Evolutionary conservation across 1,140 invertebrate genomes (phyloP), one percentile per base, ranked within the genome.

Genomic region (Drosophila sulfurigaster): DNA sequence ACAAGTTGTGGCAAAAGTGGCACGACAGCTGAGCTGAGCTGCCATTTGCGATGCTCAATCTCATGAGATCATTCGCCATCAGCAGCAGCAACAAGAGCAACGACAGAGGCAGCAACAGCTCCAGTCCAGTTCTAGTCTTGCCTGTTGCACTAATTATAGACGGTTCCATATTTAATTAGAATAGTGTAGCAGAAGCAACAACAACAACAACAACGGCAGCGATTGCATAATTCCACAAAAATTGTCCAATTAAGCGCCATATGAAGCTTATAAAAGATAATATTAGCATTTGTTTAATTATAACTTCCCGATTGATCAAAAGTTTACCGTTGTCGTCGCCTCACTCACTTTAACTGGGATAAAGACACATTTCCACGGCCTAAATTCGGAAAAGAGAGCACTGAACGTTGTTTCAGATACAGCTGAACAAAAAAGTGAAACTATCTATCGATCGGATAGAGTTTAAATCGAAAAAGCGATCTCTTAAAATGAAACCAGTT

Each of bases 131-230:
- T 30, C 20, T 32, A 41, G 35, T 43, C 59, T 10, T 68, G 66
- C 32, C 20, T 49, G 58, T 52, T 32, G 49, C 63, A 54, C 58
- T 54, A 51, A 63, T 43, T 54, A 57, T 63, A 56, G 43, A 54
- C 64, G 64, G 64, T 68, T 58, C 45, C 54, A 58, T 59, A 58
- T 68, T 58, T 58, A 68, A 58, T 58, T 49, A 68, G 54, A 58
- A 59, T 38, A 68, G 54, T 64, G 48, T 30, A 41, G 13, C 20
- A 25, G 20, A 25, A 25, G 20, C 20, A 25, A 41, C 43, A 49
- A 13, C 30, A 41, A 28, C n/a, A 13, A 4, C n/a, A 25, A 32
- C 32, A 7, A 2, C 30, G 7, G 32, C 38, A 41, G 38, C 41
- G 35, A 10, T 38, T 30, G 62, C 62, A 38, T 64, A 52, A 64